A percentile compares a stretch with the other conserved stretches of the same genome.
Evolutionary conservation across 2,888 invertebrate species (phyloP).

Genomic region (Nudaria mundana): DNA sequence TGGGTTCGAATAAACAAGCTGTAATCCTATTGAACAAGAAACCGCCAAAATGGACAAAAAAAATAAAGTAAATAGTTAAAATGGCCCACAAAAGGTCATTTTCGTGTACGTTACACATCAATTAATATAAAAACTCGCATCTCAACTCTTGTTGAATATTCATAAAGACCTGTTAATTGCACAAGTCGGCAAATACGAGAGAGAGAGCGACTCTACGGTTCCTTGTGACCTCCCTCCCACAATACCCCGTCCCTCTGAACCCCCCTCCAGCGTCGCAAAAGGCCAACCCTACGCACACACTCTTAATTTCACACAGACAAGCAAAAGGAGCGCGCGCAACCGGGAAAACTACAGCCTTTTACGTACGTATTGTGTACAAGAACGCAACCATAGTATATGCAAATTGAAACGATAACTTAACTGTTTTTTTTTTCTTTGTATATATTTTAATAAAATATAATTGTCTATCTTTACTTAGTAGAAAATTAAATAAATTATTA

Average conservation of each 20-base stretch:
- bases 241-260: slow-evolving; percentile 29
- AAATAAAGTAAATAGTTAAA: slow-evolving; percentile 27
- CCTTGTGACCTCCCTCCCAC: slow-evolving; percentile 43
- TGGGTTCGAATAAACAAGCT: too few species aligned
- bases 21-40: too few species aligned
- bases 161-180: slow-evolving; percentile 80
- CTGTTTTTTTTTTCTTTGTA: too few species aligned
- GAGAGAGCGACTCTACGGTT: slow-evolving; percentile 72
- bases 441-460: too few species aligned
- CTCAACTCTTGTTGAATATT: slow-evolving; percentile 72
- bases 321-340: slow-evolving; percentile 67
- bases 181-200: slow-evolving; percentile 76
- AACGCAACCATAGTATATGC: slow-evolving; percentile 56
- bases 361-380: slow-evolving; percentile 76
- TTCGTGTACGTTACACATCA: slow-evolving; percentile 65
- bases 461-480: neutral
- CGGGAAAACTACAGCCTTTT: slow-evolving; percentile 79
- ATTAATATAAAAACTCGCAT: slow-evolving; percentile 73
- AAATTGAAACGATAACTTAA: too few species aligned
- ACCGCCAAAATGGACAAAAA: slow-evolving; percentile 22
- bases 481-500: too few species aligned
- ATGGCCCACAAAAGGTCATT: slow-evolving; percentile 38
- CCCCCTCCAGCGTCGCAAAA: slow-evolving; percentile 52
- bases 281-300: slow-evolving; percentile 62
- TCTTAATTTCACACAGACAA: slow-evolving; percentile 44